Evolutionary conservation across 2,888 invertebrate genomes (phyloP).

Genomic region (Empis livida): DNA sequence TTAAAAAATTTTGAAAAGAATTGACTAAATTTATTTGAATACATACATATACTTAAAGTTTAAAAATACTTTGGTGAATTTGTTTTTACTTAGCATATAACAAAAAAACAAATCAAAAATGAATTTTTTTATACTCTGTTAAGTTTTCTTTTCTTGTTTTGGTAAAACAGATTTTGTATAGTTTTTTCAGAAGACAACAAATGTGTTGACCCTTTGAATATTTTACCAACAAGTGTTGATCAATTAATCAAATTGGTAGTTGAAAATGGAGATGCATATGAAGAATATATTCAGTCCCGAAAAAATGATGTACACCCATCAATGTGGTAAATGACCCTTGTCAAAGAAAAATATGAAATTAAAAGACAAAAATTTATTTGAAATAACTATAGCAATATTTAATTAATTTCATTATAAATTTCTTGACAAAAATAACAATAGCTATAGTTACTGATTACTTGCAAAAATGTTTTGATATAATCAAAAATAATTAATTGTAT

Average conservation of each 20-base stretch:
- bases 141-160: background rate
- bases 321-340: slow-evolving; percentile 32
- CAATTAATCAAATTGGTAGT: slow-evolving; percentile 47
- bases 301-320: slow-evolving; percentile 36
- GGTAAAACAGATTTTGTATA: slow-evolving; percentile 33
- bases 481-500: too few species aligned
- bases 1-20: background rate
- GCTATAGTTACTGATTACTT: too few species aligned
- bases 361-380: background rate
- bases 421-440: too few species aligned
- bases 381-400: background rate
- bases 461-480: too few species aligned
- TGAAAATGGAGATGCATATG: slow-evolving; percentile 51
- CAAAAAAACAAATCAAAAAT: background rate
- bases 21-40: too few species aligned
- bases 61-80: background rate
- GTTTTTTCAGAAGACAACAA: slow-evolving; percentile 36
- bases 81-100: background rate
- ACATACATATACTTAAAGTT: background rate
- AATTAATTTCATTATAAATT: background rate
- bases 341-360: background rate
- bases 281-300: slow-evolving; percentile 44
- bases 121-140: background rate
- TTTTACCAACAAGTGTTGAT: slow-evolving; percentile 38
- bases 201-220: slow-evolving; percentile 21